Evolutionary conservation across 2,888 invertebrate species (phyloP).

Genomic region (Athalia rosae): DNA sequence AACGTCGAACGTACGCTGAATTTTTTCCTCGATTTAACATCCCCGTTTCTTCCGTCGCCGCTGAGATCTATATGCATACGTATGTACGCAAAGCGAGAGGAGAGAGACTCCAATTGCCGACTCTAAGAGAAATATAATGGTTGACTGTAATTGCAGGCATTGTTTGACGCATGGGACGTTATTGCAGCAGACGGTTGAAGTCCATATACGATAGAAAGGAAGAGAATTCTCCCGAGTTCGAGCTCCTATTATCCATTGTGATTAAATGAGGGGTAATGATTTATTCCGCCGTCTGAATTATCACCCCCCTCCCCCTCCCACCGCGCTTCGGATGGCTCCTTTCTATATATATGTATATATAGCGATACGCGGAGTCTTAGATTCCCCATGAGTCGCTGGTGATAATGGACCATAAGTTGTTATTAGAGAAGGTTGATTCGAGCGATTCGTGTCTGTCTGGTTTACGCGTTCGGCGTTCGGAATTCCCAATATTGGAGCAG

Average conservation of each 20-base stretch:
- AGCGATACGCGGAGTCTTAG: too few relatives aligned
- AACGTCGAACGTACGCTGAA: too few relatives aligned
- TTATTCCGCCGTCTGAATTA: conserved; percentile 50
- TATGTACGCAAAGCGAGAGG: too few relatives aligned
- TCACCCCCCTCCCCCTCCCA: conserved; percentile 46
- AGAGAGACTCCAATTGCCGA: background rate
- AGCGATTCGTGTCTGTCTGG: too few relatives aligned
- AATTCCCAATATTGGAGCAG: background rate
- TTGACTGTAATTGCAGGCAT: conserved; percentile 68
- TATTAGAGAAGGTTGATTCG: conserved; percentile 50
- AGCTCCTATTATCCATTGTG: conserved; percentile 43
- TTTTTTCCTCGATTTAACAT: too few relatives aligned
- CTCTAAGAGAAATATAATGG: background rate
- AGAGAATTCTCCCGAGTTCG: too few relatives aligned
- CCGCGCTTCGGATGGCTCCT: too few relatives aligned
- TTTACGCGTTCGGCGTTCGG: conserved; percentile 33
- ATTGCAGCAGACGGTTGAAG: conserved; percentile 60
- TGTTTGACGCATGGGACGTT: conserved; percentile 65
- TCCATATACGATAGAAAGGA: conserved; percentile 52
- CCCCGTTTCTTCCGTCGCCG: too few relatives aligned
- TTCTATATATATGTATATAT: too few relatives aligned
- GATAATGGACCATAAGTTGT: conserved; percentile 64
- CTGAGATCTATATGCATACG: background rate
- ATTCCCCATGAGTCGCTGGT: conserved; percentile 54
- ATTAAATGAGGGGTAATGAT: conserved; percentile 57